phyloP scores from a whole-genome alignment of 2,888 invertebrate species.

The Macaria liturata region DNA sequence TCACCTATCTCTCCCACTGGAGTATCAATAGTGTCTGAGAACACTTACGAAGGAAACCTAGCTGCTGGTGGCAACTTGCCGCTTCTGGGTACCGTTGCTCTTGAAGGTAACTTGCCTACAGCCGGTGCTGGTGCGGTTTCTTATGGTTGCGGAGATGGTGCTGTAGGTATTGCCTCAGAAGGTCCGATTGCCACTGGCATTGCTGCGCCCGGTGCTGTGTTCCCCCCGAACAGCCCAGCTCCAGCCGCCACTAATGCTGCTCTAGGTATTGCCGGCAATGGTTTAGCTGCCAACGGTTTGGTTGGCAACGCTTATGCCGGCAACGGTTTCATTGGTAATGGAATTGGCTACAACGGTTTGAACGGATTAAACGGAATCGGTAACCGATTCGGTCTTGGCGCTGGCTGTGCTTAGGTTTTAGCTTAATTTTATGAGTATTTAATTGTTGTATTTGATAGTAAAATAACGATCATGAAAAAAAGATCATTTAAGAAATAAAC shows the following conservation, averaged over 20 bases:
- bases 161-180: constrained; percentile 32
- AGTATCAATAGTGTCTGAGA: constrained; percentile 46
- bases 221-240: constrained; percentile 18
- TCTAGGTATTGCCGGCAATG: constrained; percentile 11
- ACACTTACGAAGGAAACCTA: constrained; percentile 41
- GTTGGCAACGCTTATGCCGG: neutral
- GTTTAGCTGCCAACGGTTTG: constrained; percentile 14
- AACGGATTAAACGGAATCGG: constrained; percentile 16
- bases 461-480: too few species aligned
- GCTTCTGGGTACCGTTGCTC: constrained; percentile 43
- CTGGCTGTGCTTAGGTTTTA: constrained; percentile 18
- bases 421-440: neutral
- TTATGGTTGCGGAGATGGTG: constrained; percentile 42
- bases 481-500: neutral
- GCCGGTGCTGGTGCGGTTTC: constrained; percentile 40
- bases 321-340: constrained; percentile 15
- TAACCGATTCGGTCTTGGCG: constrained; percentile 18
- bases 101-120: constrained; percentile 44
- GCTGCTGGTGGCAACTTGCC: constrained; percentile 45
- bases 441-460: neutral
- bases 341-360: constrained; percentile 10
- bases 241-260: constrained; percentile 4
- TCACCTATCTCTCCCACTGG: constrained; percentile 43
- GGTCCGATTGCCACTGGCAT: constrained; percentile 30
- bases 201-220: constrained; percentile 19